Percentiles rank a stretch among this genome's conserved stretches.
Evolutionary conservation across 1,140 invertebrate genomes (phyloP).

Genomic region (Brachionus calyciflorus): DNA sequence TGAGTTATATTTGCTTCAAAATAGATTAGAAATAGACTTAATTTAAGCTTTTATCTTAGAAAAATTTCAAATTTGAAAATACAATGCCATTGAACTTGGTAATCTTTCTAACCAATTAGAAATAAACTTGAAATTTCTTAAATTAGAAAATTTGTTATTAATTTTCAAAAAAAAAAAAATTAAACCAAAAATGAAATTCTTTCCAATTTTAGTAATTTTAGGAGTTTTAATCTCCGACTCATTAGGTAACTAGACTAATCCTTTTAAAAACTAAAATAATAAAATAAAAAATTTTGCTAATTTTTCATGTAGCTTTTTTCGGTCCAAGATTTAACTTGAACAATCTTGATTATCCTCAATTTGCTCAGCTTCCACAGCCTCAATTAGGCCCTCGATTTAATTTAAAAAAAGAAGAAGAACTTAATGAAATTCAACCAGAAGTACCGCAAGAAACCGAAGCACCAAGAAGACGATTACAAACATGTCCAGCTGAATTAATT

Average conservation of each 20-base stretch:
- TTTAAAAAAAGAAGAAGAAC: not conserved
- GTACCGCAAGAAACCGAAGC: not conserved
- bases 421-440: not conserved
- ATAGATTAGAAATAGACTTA: not conserved
- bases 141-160: too few relatives aligned
- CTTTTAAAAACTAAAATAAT: too few relatives aligned
- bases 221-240: not conserved
- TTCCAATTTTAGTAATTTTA: not conserved
- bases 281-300: not conserved
- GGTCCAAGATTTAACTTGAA: not conserved
- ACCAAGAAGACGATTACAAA: not conserved
- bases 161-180: too few relatives aligned
- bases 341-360: too few relatives aligned
- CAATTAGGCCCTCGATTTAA: conserved; percentile 6
- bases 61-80: not conserved
- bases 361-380: not conserved
- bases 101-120: not conserved
- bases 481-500: too few relatives aligned
- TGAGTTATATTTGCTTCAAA: not conserved
- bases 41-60: not conserved
- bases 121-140: not conserved
- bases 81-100: not conserved
- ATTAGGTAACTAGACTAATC: not conserved
- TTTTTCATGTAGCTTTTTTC: not conserved
- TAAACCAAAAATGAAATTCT: not conserved